A percentile compares a stretch with the other conserved stretches of the same genome.
Evolutionary conservation across 2,888 invertebrate species (phyloP).

Genomic region (Synanthedon formicaeformis): DNA sequence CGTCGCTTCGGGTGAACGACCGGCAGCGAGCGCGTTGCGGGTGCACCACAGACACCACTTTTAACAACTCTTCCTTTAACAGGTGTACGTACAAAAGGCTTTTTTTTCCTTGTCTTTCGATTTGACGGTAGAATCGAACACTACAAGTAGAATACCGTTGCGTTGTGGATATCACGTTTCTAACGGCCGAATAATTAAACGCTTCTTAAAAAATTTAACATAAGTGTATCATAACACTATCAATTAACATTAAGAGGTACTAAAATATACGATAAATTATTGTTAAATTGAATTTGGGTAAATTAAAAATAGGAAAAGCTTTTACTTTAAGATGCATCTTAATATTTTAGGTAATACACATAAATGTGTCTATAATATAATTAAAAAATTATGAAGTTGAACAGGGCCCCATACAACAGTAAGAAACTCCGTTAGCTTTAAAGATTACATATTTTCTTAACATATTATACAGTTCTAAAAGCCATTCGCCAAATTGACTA

Average conservation of each 20-base stretch:
- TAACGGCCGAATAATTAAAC: too few species aligned
- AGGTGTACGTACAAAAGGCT: constrained; percentile 9
- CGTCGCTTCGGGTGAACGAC: constrained; percentile 52
- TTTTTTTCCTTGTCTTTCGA: constrained; percentile 4
- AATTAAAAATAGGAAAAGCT: neutral
- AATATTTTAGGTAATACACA: neutral
- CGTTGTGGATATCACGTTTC: too few species aligned
- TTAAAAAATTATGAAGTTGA: neutral
- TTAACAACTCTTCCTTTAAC: constrained; percentile 36
- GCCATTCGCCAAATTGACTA: neutral
- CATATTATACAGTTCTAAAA: neutral
- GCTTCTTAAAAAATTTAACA: too few species aligned
- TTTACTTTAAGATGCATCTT: neutral
- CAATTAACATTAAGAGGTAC: too few species aligned
- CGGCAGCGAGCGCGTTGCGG: constrained; percentile 25
- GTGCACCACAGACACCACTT: constrained; percentile 32
- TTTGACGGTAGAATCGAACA: neutral
- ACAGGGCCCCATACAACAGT: neutral
- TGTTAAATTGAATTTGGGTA: too few species aligned
- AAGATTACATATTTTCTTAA: neutral
- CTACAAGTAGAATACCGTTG: neutral
- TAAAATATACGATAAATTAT: too few species aligned
- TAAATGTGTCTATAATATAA: neutral
- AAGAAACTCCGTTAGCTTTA: neutral
- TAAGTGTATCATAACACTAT: too few species aligned